A percentile compares a stretch with the other conserved stretches of the same genome.
These are phyloP conservation scores for Drosophila repletoides DNA, from an alignment of 1,140 invertebrate species.

Conservation along the genomic window DNA sequence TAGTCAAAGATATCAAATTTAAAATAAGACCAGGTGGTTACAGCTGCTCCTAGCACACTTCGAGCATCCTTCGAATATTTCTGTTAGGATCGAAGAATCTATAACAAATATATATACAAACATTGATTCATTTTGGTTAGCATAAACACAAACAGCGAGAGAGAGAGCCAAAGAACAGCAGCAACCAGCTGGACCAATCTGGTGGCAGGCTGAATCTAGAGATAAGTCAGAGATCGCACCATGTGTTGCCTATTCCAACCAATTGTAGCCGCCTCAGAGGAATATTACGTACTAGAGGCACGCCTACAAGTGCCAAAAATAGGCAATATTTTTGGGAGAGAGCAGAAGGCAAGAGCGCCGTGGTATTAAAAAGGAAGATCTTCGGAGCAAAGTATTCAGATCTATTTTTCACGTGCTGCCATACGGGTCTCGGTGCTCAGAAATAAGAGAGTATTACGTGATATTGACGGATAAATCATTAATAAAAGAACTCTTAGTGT, in stretches of 20 bases:
- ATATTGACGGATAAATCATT: no score
- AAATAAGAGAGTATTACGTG: no score
- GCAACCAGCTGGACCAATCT: constrained; percentile 62
- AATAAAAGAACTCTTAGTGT: no score
- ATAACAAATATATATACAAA: constrained; percentile 5
- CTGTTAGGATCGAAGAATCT: neutral
- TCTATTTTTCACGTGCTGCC: constrained; percentile 37
- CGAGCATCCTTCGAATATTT: constrained; percentile 10
- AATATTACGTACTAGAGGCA: constrained; percentile 17
- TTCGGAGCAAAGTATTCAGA: constrained; percentile 35
- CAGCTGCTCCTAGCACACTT: constrained; percentile 36
- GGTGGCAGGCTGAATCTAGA: constrained; percentile 30
- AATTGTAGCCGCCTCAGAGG: constrained; percentile 44
- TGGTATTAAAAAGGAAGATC: neutral
- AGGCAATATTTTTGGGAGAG: constrained; percentile 32
- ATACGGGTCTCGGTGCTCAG: constrained; percentile 36
- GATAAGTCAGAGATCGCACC: constrained; percentile 65
- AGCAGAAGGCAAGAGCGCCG: constrained; percentile 9
- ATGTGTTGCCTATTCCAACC: constrained; percentile 64
- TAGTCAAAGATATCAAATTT: constrained; percentile 35
- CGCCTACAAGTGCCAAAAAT: constrained; percentile 74
- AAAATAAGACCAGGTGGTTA: constrained; percentile 31
- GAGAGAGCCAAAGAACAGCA: neutral
- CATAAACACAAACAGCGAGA: constrained; percentile 6
- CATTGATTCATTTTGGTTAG: constrained; percentile 1